Percentiles rank a stretch among this genome's conserved stretches.
Evolutionary conservation across 2,113 vertebrate species (phyloP).

Genomic region (Xiphophorus couchianus): DNA sequence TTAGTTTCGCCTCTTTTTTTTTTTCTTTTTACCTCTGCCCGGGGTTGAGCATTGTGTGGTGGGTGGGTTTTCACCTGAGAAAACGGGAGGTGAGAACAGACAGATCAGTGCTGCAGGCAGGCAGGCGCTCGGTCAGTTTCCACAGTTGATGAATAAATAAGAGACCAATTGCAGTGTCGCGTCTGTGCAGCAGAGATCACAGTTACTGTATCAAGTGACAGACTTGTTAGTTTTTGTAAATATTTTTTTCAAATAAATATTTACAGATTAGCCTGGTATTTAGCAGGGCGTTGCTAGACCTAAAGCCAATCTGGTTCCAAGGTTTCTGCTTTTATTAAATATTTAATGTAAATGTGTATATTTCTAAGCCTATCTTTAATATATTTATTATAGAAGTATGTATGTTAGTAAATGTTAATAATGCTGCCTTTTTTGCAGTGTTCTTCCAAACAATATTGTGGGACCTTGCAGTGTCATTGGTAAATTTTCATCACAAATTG

Average conservation of each 20-base stretch:
- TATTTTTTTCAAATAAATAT: not conserved
- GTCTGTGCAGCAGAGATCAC: slow-evolving; percentile 65
- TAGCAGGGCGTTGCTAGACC: too few relatives aligned
- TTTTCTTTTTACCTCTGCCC: not conserved
- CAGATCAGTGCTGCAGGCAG: slow-evolving; percentile 28
- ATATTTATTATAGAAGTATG: not conserved
- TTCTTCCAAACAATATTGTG: not conserved
- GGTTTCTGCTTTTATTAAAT: not conserved
- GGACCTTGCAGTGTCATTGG: not conserved
- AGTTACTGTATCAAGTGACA: slow-evolving; percentile 57
- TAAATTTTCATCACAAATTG: not conserved
- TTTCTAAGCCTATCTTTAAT: not conserved
- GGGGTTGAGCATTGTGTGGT: not conserved
- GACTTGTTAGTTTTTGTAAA: slow-evolving; percentile 2
- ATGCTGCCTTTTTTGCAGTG: not conserved
- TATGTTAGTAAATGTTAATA: not conserved
- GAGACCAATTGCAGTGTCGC: slow-evolving; percentile 63
- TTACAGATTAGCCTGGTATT: not conserved
- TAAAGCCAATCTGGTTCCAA: too few relatives aligned
- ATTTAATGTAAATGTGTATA: not conserved
- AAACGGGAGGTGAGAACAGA: slow-evolving; percentile 52
- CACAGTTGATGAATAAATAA: slow-evolving; percentile 78
- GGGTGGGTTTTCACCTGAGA: slow-evolving; percentile 28
- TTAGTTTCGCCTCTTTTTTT: not conserved
- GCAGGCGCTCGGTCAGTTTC: slow-evolving; percentile 49